These are phyloP conservation scores for Digitonthophagus gazella DNA, from an alignment of 2,888 invertebrate genomes.

Conservation along the genomic window DNA sequence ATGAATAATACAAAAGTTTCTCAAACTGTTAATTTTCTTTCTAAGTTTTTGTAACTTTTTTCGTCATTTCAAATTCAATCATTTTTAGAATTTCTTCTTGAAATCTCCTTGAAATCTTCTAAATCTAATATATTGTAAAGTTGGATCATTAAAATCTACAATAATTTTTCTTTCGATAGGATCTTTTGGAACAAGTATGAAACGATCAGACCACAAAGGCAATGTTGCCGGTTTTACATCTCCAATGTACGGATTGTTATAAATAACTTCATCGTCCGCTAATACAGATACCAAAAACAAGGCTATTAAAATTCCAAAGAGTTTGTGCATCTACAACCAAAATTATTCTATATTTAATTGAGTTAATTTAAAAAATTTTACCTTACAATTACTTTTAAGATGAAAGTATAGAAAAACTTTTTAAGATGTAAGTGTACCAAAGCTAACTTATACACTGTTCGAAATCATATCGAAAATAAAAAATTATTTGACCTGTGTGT, in stretches of 20 bases:
- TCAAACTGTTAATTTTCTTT: too few relatives aligned
- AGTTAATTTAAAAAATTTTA: too few relatives aligned
- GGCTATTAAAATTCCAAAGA: neutral
- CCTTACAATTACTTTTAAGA: too few relatives aligned
- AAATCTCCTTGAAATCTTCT: neutral
- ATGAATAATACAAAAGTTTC: too few relatives aligned
- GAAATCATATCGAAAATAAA: too few relatives aligned
- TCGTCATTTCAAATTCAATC: neutral
- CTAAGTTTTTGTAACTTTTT: neutral
- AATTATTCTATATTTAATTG: too few relatives aligned
- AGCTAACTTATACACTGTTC: too few relatives aligned
- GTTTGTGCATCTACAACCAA: neutral
- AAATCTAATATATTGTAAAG: conserved; percentile 7
- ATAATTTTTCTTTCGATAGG: neutral
- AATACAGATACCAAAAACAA: neutral
- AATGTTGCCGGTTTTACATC: neutral
- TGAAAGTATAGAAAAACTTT: too few relatives aligned
- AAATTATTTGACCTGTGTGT: too few relatives aligned
- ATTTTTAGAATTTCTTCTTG: neutral
- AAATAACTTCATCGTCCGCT: neutral
- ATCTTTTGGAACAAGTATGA: neutral
- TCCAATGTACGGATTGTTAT: neutral
- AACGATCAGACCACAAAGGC: neutral
- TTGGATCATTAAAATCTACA: neutral
- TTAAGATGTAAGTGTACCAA: too few relatives aligned